A percentile compares a stretch with the other conserved stretches of the same genome.
phyloP scores from a whole-genome alignment of 2,888 invertebrate genomes.

The Protonemura montana region DNA sequence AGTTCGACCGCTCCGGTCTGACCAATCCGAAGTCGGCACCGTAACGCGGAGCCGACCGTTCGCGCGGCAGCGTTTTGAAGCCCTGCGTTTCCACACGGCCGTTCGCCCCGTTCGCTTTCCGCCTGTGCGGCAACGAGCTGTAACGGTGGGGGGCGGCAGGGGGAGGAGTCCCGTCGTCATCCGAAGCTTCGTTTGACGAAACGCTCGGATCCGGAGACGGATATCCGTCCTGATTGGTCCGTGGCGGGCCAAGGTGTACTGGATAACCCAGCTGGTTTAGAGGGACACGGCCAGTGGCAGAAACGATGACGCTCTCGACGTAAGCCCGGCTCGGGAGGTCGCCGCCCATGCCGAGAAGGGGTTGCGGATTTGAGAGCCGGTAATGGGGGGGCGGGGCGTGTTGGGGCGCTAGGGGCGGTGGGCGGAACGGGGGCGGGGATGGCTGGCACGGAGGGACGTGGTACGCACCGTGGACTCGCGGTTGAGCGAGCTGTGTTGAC shows the following conservation, averaged over 20 bases:
- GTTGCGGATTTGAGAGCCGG: conserved; percentile 30
- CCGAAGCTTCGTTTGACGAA: no score
- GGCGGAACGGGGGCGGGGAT: conserved; percentile 45
- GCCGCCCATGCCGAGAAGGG: conserved; percentile 46
- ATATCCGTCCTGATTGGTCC: conserved; percentile 27
- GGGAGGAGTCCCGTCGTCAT: neutral
- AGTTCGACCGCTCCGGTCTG: neutral
- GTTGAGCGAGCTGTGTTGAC: conserved; percentile 55
- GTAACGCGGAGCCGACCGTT: neutral
- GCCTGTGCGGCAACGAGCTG: conserved; percentile 29
- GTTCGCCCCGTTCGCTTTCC: neutral
- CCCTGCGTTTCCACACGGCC: neutral
- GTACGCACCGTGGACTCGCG: conserved; percentile 48
- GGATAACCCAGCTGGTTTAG: neutral
- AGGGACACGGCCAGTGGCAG: conserved; percentile 29
- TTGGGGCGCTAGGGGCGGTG: conserved; percentile 36
- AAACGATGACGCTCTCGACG: neutral
- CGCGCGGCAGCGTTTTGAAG: conserved; percentile 23
- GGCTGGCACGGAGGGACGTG: conserved; percentile 35
- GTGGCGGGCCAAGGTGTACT: neutral
- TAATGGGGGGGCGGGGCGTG: conserved; percentile 31
- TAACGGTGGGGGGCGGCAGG: neutral
- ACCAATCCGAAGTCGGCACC: no score
- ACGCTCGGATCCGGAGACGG: neutral
- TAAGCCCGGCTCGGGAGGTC: conserved; percentile 42